A percentile compares a stretch with the other conserved stretches of the same genome.
Conservation (phyloP, 2,888 invertebrate genomes). For the Drosophila testacea region DNA sequence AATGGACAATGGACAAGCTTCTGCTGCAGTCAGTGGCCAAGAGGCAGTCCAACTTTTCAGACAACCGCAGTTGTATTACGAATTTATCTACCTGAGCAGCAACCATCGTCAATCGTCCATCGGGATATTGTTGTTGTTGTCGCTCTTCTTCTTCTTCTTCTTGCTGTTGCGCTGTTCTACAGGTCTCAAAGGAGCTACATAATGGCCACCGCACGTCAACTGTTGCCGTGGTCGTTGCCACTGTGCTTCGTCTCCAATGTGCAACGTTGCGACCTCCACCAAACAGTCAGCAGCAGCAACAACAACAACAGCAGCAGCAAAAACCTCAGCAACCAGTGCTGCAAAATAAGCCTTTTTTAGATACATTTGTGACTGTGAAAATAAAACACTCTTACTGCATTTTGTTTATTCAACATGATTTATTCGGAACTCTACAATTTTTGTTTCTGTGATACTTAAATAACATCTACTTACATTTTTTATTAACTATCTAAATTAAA, state of each 20-base stretch:
- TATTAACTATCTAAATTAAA: too few species aligned
- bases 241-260: slow-evolving; percentile 48
- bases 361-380: too few species aligned
- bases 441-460: too few species aligned
- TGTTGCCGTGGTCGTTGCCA: slow-evolving; percentile 39
- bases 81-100: slow-evolving; percentile 81
- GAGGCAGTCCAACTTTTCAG: slow-evolving; percentile 49
- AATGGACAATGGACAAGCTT: slow-evolving; percentile 44
- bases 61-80: slow-evolving; percentile 76
- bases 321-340: neutral
- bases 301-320: neutral
- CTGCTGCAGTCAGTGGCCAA: slow-evolving; percentile 30
- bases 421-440: too few species aligned
- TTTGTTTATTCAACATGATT: too few species aligned
- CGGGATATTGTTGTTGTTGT: slow-evolving; percentile 46
- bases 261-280: slow-evolving; percentile 46
- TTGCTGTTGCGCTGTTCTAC: slow-evolving; percentile 30
- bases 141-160: slow-evolving; percentile 39
- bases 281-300: slow-evolving; percentile 31
- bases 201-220: slow-evolving; percentile 79
- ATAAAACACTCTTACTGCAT: too few species aligned
- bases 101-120: slow-evolving; percentile 80
- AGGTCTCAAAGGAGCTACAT: slow-evolving; percentile 77
- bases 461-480: too few species aligned
- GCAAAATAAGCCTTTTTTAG: too few species aligned